Base-by-base conservation (phyloP, 2,113 vertebrate species). In the Tringa solitaria region DNA sequence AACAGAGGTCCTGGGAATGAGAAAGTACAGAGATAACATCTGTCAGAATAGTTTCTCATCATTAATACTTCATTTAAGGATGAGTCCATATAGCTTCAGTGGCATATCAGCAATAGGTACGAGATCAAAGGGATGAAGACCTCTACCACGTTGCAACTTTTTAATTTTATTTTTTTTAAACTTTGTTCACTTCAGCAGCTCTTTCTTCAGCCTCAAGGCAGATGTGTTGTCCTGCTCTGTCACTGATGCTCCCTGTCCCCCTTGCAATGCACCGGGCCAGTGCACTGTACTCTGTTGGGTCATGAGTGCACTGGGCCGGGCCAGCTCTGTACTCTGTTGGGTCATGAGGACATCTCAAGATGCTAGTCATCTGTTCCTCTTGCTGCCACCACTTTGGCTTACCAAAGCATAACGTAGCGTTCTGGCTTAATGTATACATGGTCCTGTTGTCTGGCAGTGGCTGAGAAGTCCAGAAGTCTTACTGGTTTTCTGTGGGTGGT, bases 361-460 rank as follows among this genome's bases (percentile, higher is more conserved):
- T 8, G 15, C 2, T 2, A 3, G 26, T 10, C 72, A 1, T 3
- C 4, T 0, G 4, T 15, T 43, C 48, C 68, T 50, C n/a, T 14
- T 9, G 37, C 63, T 39, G 45, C 27, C 68, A 26, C 30, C 2
- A 0, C 26, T 3, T 1, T 1, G 30, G 16, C 65, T 63, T 15
- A 73, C 72, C 33, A 2, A 3, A 6, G 26, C 35, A 1, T 2
- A 1, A 1, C 0, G 0, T 9, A 0, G 8, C 7, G 46, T 48
- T 35, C 70, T 45, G 77, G 5, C 51, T 16, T 20, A 5, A 1
- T 0, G 3, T 12, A 2, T 12, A 0, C 0, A 0, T 17, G 48
- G 1, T 41, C 22, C 74, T 30, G 17, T 30, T 33, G 54, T 28
- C 69, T 28, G 48, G 15, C 78, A 37, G 37, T 0, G 2, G 6